Conservation (phyloP, 2,888 invertebrate species). For the Tholera decimalis region DNA sequence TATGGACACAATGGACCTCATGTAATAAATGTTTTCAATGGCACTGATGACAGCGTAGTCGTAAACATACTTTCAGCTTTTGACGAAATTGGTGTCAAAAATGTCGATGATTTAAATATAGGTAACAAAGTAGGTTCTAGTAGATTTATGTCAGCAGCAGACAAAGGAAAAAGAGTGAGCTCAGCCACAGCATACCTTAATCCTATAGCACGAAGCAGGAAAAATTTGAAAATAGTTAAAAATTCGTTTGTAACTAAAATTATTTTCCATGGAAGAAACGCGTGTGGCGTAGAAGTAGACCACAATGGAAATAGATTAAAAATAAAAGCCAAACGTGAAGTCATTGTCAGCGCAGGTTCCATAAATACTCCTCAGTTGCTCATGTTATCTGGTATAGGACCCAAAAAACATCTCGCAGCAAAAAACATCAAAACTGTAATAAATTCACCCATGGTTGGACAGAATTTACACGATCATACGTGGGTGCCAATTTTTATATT, state of each 20-base stretch:
- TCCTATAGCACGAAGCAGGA: conserved; percentile 29
- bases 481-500: conserved; percentile 31
- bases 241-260: conserved; percentile 48
- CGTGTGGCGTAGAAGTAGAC: conserved; percentile 41
- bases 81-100: conserved; percentile 47
- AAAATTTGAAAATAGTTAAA: conserved; percentile 54
- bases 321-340: conserved; percentile 45
- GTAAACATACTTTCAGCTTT: conserved; percentile 35
- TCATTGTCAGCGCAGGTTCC: conserved; percentile 57
- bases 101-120: conserved; percentile 46
- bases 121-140: conserved; percentile 47
- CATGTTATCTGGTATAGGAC: conserved; percentile 63
- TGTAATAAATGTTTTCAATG: conserved; percentile 45
- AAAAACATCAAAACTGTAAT: conserved; percentile 37
- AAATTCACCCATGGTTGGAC: conserved; percentile 56
- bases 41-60: not conserved
- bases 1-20: conserved; percentile 58
- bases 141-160: conserved; percentile 6
- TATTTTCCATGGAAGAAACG: conserved; percentile 25
- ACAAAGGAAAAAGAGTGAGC: conserved; percentile 46
- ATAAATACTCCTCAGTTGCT: conserved; percentile 52
- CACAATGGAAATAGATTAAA: conserved; percentile 12
- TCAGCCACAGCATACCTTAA: conserved; percentile 50
- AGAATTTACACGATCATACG: conserved; percentile 58
- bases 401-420: conserved; percentile 41